Base-by-base conservation (phyloP, 2,113 vertebrate species). In the Caranx ignobilis region DNA sequence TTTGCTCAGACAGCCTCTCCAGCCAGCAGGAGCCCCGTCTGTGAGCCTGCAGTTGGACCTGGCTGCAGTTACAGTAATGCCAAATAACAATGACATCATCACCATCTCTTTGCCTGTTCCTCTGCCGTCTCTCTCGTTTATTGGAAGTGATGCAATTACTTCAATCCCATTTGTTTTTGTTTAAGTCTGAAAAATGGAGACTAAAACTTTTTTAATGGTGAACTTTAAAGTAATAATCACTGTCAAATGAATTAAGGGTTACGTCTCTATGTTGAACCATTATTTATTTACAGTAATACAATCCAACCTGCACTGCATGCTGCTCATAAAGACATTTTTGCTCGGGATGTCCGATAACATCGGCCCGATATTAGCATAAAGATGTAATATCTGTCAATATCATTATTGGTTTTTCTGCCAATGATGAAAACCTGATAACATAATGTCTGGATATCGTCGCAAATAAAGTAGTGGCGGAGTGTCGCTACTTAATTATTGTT, bases 21-120 rank as follows among this genome's bases (percentile, higher is more conserved):
- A 82, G 62, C 59, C 66, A 81, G 74, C 77, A 56, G 66, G 76
- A 76, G 77, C 56, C 35, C 80, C 11, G 16, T 79, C 56, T 71
- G 43, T 16, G 48, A 69, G 61, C 60, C 79, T 63, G 50, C 68
- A 65, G 82, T 73, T 19, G 60, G 80, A 82, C 74, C 77, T 83
- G 75, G 71, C 71, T 84, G 72, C 79, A 65, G 84, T 91, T 92
- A 80, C 81, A 74, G 61, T 56, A 48, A 82, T 67, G 84, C 82
- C 74, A 89, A 67, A 90, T 78, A 87, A 61, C 57, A 60, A 81
- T 85, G 86, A 85, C 78, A 73, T 89, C 84, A 91, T 66, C 70
- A 10, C 60, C 55, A 39, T 63, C 57, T 76, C 54, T 60, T 50
- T 37, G 56, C 37, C 69, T 73, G 61, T 35, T 73, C 55, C 64